A percentile compares a stretch with the other conserved stretches of the same genome.
Conservation (phyloP, 2,888 invertebrate genomes). For the Lottia gigantea region DNA sequence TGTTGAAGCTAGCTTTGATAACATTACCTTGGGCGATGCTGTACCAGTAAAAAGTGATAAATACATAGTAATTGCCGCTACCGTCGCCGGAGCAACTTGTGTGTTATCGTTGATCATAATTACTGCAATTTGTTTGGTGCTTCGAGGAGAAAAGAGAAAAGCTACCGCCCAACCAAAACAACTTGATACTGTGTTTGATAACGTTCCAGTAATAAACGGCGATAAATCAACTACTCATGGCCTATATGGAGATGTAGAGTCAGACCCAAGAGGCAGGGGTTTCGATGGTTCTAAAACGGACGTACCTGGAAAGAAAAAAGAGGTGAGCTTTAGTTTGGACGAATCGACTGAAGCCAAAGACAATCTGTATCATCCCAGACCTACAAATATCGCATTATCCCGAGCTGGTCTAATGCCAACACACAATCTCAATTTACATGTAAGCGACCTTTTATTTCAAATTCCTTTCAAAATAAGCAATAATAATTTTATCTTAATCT, state of each 20-base stretch:
- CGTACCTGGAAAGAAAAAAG: conserved; percentile 24
- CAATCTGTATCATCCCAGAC: background rate
- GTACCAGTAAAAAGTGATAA: conserved; percentile 12
- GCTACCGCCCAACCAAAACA: conserved; percentile 8
- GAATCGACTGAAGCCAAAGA: conserved; percentile 10
- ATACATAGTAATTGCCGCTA: conserved; percentile 36
- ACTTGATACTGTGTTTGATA: conserved; percentile 17
- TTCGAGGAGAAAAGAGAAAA: conserved; percentile 28
- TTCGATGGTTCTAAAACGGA: too few relatives aligned
- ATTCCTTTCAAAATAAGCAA: too few relatives aligned
- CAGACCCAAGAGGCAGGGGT: background rate
- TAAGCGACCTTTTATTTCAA: background rate
- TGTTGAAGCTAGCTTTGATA: conserved; percentile 31
- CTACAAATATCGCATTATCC: background rate
- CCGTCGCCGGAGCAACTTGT: conserved; percentile 33
- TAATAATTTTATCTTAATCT: too few relatives aligned
- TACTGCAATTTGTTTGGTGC: conserved; percentile 32
- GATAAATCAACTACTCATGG: conserved; percentile 3
- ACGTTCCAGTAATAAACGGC: conserved; percentile 1
- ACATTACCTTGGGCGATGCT: conserved; percentile 19
- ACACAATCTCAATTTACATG: background rate
- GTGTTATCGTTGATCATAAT: conserved; percentile 36
- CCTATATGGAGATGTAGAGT: conserved; percentile 10
- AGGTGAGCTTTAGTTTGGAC: conserved; percentile 37
- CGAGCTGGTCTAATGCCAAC: background rate